Evolutionary conservation across 2,888 invertebrate species (phyloP), one percentile per base, ranked within the genome.

Genomic region (Eumacrocentrus americanus): DNA sequence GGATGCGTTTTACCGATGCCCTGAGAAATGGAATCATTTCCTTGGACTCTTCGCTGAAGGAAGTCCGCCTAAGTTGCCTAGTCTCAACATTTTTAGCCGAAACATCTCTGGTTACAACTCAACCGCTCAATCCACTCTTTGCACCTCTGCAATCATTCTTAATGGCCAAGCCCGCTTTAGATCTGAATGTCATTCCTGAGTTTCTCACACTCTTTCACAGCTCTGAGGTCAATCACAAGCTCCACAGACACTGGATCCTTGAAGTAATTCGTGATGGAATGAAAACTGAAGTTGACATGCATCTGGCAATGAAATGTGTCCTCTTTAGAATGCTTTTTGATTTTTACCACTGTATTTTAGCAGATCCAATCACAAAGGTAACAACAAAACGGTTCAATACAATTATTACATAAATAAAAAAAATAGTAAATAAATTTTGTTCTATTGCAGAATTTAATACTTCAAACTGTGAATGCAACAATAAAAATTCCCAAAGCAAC

Each of bases 201-300:
- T 89, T 95, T 73, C 88, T 93, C 62, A 89, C 90, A 53, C 86
- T 95, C 35, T 90, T 95, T 74, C 90, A 92, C 75, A 93, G 91
- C 63, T 85, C 89, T 7, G 90, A 91, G 58, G 83, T 91, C 0
- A 86, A 90, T 68, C 84, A 87, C 55, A 84, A 85, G 16, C 84
- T 86, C 0, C 89, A 92, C 70, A 84, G 92, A 44, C 81, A 84
- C 22, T 97, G 95, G 88, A 89, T 95, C 34, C 81, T 96, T 7
- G 86, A 89, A 69, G 81, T 94, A 6, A 84, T 96, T 29, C 82
- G 84, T 12, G 89, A 93, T 69, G 94, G 95, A 1, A 83, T 93
- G 37, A 88, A 89, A 72, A 88, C 89, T 0, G 86, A 89, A 70
- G 82, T 84, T 0, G 96, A 97, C 79, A 87, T 92, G 55, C 84